Percentiles rank a stretch among this genome's conserved stretches.
Conservation (phyloP, 2,113 vertebrate species). For the Lepisosteus oculatus region DNA sequence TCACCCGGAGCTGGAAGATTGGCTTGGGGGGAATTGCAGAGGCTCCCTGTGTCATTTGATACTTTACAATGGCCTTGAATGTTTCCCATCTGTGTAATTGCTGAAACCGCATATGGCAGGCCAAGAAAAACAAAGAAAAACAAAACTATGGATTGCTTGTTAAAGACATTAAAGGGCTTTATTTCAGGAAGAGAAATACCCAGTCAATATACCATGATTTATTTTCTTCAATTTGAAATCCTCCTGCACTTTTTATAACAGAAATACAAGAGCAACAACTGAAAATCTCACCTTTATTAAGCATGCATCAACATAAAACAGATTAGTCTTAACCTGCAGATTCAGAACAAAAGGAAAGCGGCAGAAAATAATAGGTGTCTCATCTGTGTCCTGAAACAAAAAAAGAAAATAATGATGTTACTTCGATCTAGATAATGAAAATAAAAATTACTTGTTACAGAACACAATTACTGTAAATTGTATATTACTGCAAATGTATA, state of each 20-base stretch:
- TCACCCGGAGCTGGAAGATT: conserved; percentile 36
- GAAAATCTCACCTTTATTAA: conserved; percentile 13
- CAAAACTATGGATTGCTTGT: too few species aligned
- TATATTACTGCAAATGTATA: too few species aligned
- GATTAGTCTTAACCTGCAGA: conserved; percentile 34
- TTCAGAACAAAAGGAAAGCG: conserved; percentile 50
- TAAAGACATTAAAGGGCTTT: too few species aligned
- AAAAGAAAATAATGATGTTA: not conserved
- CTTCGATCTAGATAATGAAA: not conserved
- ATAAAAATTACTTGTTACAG: too few species aligned
- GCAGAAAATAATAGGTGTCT: conserved; percentile 28
- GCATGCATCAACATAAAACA: conserved; percentile 22
- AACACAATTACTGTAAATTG: too few species aligned
- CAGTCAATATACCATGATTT: conserved; percentile 1
- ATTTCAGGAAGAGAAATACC: not conserved
- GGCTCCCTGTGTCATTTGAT: not conserved
- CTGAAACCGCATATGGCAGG: conserved; percentile 11
- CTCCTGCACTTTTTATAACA: too few species aligned
- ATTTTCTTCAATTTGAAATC: not conserved
- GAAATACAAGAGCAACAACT: too few species aligned
- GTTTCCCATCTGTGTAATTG: not conserved
- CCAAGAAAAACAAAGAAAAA: too few species aligned
- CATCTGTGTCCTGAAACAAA: not conserved
- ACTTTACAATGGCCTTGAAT: rapidly evolving
- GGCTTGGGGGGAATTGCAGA: not conserved